Percentiles rank a stretch among this genome's conserved stretches.
Conservation (phyloP, 1,140 invertebrate genomes). For the Drosophila arizonae region DNA sequence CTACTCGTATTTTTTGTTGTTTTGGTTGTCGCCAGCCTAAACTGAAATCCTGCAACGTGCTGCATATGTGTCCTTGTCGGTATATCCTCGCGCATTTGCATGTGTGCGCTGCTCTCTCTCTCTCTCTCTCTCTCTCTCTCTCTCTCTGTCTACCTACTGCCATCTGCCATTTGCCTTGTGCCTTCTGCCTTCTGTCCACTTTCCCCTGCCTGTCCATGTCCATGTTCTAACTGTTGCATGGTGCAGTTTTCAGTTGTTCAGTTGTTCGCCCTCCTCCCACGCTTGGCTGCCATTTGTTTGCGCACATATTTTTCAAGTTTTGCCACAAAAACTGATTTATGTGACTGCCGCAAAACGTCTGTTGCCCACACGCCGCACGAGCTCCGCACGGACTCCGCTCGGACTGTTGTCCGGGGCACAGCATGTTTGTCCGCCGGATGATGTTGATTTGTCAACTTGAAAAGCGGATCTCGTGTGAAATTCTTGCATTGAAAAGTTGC, state of each 20-base stretch:
- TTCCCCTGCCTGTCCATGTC: slow-evolving; percentile 8
- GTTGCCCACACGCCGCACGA: slow-evolving; percentile 6
- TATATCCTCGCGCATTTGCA: slow-evolving; percentile 53
- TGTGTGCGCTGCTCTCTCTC: slow-evolving; percentile 29
- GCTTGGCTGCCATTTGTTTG: slow-evolving; percentile 66
- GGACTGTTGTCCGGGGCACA: slow-evolving; percentile 10
- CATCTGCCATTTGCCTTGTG: slow-evolving; percentile 8
- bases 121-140: neutral
- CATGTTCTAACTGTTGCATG: slow-evolving; percentile 68
- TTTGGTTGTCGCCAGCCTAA: slow-evolving; percentile 50
- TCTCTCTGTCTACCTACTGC: slow-evolving; percentile 5
- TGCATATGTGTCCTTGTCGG: slow-evolving; percentile 58
- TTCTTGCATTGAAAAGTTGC: slow-evolving; percentile 60
- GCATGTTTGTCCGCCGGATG: slow-evolving; percentile 71
- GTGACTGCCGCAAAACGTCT: slow-evolving; percentile 57
- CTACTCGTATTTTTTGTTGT: neutral
- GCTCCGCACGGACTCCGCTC: neutral
- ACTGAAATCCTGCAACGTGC: slow-evolving; percentile 58
- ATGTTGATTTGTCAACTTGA: slow-evolving; percentile 80
- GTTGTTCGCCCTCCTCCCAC: slow-evolving; percentile 18
- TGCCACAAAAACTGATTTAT: slow-evolving; percentile 77
- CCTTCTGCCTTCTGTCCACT: neutral
- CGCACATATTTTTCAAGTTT: slow-evolving; percentile 76
- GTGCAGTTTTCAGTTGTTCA: slow-evolving; percentile 45
- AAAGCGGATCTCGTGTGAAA: slow-evolving; percentile 71